phyloP scores from a whole-genome alignment of 2,888 invertebrate genomes.

The Hirtodrosophila duncani region DNA sequence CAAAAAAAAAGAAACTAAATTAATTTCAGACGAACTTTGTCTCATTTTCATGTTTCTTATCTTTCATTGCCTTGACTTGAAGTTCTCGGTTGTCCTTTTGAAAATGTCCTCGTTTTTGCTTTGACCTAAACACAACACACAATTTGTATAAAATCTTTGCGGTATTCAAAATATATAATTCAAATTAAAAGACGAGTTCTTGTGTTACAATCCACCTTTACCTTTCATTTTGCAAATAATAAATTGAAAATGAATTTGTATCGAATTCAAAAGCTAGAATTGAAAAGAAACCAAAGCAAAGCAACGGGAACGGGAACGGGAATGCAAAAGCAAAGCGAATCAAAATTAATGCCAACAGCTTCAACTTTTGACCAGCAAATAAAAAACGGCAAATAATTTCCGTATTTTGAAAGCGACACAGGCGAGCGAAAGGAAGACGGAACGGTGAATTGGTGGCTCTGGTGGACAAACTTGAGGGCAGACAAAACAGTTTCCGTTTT shows the following conservation, averaged over 20 bases:
- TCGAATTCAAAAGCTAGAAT: constrained; percentile 1
- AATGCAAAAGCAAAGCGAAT: neutral
- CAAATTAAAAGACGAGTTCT: constrained; percentile 30
- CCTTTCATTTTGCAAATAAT: constrained; percentile 25
- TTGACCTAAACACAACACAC: too few relatives aligned
- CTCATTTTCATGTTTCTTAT: neutral
- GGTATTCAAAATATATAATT: too few relatives aligned
- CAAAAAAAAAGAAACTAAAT: neutral
- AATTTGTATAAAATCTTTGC: too few relatives aligned
- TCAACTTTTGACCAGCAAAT: constrained; percentile 42
- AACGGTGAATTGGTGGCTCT: neutral
- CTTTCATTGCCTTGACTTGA: too few relatives aligned
- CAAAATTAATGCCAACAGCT: constrained; percentile 34
- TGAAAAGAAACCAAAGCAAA: constrained; percentile 24
- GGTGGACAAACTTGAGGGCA: constrained; percentile 4
- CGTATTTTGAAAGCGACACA: constrained; percentile 36
- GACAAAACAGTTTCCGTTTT: constrained; percentile 30
- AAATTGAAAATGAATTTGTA: constrained; percentile 16
- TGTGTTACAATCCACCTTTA: constrained; percentile 14
- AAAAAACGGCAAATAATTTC: constrained; percentile 57
- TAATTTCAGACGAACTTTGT: neutral
- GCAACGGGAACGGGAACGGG: neutral
- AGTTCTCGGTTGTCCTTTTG: too few relatives aligned
- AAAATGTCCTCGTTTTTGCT: too few relatives aligned
- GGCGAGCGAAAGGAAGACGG: constrained; percentile 4